phyloP scores from a whole-genome alignment of 2,113 vertebrate species.

The Catagonus wagneri region DNA sequence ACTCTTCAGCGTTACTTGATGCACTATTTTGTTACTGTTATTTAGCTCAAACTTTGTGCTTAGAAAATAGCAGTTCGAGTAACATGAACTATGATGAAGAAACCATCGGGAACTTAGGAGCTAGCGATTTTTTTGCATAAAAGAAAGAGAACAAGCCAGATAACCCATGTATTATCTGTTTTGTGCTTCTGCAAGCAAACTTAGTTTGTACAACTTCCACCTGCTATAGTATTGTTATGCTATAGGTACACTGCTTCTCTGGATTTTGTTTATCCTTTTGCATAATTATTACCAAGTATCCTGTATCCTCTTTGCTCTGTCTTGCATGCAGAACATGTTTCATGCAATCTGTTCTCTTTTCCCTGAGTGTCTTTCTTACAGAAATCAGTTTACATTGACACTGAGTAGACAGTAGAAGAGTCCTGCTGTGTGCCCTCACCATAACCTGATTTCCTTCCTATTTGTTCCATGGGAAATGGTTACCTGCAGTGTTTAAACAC shows the following conservation, averaged over 20 bases:
- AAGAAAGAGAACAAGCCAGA: slow-evolving; percentile 68
- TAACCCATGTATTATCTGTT: slow-evolving; percentile 75
- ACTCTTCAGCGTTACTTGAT: slow-evolving; percentile 60
- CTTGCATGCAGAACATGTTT: slow-evolving; percentile 91
- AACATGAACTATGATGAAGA: slow-evolving; percentile 77
- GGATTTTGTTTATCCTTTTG: slow-evolving; percentile 35
- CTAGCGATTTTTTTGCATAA: slow-evolving; percentile 81
- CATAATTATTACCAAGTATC: slow-evolving; percentile 90
- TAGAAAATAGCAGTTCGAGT: slow-evolving; percentile 78
- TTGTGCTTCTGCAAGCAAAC: slow-evolving; percentile 75
- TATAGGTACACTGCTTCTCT: slow-evolving; percentile 59
- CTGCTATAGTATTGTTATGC: slow-evolving; percentile 81
- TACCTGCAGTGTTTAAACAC: slow-evolving; percentile 89
- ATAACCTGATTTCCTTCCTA: slow-evolving; percentile 91
- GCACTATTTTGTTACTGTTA: slow-evolving; percentile 2
- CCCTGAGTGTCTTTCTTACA: slow-evolving; percentile 88
- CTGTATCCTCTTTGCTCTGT: slow-evolving; percentile 85
- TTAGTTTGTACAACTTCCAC: slow-evolving; percentile 59
- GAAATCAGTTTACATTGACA: slow-evolving; percentile 91
- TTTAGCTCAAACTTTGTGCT: slow-evolving; percentile 67
- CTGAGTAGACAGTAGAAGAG: slow-evolving; percentile 88
- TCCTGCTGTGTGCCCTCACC: slow-evolving; percentile 89
- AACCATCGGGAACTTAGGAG: slow-evolving; percentile 75
- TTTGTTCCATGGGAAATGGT: slow-evolving; percentile 90
- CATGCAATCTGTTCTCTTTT: slow-evolving; percentile 91